Conservation (phyloP, 2,888 invertebrate genomes). For the Diogma glabrata region DNA sequence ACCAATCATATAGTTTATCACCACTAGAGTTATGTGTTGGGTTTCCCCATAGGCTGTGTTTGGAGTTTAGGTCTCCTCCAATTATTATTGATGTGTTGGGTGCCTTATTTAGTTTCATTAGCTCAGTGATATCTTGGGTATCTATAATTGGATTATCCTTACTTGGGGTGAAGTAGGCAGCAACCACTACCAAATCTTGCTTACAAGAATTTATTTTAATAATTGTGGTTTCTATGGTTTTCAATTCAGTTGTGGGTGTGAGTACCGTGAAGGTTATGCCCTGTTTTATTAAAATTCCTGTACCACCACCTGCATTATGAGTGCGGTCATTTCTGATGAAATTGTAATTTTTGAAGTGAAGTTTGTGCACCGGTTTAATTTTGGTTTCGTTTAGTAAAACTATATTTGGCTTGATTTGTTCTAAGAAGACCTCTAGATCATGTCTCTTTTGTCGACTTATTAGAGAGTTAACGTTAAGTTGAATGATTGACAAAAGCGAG, state of each 20-base stretch:
- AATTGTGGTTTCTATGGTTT: background rate
- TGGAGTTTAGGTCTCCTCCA: background rate
- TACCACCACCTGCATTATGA: background rate
- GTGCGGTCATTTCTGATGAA: background rate
- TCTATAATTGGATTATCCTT: background rate
- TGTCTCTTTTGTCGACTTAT: background rate
- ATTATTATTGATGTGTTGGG: background rate
- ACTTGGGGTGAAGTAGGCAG: background rate
- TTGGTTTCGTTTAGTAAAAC: background rate
- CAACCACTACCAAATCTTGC: background rate
- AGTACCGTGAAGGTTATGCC: background rate
- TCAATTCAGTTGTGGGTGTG: background rate
- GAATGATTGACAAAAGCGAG: background rate
- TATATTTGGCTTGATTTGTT: background rate
- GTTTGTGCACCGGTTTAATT: background rate
- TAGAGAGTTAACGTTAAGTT: background rate
- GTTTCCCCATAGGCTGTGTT: background rate
- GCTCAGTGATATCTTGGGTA: background rate
- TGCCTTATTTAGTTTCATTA: background rate
- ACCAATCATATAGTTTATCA: background rate
- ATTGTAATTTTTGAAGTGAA: background rate
- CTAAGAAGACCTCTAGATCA: background rate
- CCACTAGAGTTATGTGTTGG: background rate
- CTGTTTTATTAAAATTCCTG: background rate
- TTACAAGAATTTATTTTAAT: background rate